Evolutionary conservation across 2,888 invertebrate genomes (phyloP).

Genomic region (Platycheirus rosarum): DNA sequence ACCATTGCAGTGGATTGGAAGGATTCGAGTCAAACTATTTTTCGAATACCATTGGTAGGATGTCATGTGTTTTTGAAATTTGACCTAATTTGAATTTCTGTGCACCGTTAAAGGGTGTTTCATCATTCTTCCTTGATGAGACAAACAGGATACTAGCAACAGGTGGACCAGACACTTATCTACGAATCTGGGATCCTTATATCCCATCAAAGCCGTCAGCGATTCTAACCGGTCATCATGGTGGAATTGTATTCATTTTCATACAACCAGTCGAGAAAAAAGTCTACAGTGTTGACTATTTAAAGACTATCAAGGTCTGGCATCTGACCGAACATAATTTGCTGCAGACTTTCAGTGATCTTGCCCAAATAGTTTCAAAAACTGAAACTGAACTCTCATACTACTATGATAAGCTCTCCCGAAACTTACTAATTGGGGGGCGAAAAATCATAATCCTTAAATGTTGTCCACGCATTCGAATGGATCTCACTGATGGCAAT

Average conservation of each 20-base stretch:
- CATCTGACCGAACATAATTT: slow-evolving; percentile 87
- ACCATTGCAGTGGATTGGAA: slow-evolving; percentile 78
- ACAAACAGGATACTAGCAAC: slow-evolving; percentile 85
- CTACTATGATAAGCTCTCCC: slow-evolving; percentile 86
- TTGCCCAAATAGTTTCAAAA: slow-evolving; percentile 86
- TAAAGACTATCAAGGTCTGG: slow-evolving; percentile 90
- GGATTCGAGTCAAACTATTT: slow-evolving; percentile 77
- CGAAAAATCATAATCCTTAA: slow-evolving; percentile 86
- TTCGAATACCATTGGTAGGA: slow-evolving; percentile 79
- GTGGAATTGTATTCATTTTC: slow-evolving; percentile 87
- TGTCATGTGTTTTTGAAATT: neutral
- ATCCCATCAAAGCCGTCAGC: slow-evolving; percentile 87
- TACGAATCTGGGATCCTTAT: slow-evolving; percentile 92
- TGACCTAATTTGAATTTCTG: too few relatives aligned
- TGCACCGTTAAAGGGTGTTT: slow-evolving; percentile 83
- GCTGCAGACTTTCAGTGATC: slow-evolving; percentile 87
- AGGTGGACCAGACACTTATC: slow-evolving; percentile 89
- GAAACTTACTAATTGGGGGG: slow-evolving; percentile 87
- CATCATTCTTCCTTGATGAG: slow-evolving; percentile 86
- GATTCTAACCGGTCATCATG: slow-evolving; percentile 87
- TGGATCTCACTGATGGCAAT: slow-evolving; percentile 88
- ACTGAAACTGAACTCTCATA: slow-evolving; percentile 85
- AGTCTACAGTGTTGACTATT: slow-evolving; percentile 88
- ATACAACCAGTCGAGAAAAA: slow-evolving; percentile 87
- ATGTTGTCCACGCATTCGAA: slow-evolving; percentile 87